Conservation (phyloP, 2,888 invertebrate species). For the Nemoura dubitans region DNA sequence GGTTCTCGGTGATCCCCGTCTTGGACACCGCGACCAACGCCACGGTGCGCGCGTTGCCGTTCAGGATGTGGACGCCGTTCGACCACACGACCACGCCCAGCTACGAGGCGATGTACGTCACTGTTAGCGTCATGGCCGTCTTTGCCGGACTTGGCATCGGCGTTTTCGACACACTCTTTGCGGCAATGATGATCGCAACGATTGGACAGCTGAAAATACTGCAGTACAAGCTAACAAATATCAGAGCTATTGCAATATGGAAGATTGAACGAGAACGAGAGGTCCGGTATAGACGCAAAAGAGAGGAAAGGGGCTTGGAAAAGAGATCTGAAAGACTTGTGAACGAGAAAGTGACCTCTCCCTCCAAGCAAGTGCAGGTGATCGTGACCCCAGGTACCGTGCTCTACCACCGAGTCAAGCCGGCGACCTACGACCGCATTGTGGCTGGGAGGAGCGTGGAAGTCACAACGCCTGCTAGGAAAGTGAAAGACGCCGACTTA, state of each 20-base stretch:
- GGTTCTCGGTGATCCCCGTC: not conserved
- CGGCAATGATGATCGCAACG: not conserved
- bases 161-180: not conserved
- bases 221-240: not conserved
- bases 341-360: too few relatives aligned
- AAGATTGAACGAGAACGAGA: not conserved
- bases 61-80: not conserved
- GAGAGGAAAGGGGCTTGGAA: too few relatives aligned
- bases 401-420: not conserved
- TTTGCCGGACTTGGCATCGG: not conserved
- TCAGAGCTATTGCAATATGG: not conserved
- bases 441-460: not conserved
- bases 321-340: too few relatives aligned
- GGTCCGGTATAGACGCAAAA: not conserved
- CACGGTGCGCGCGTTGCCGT: not conserved
- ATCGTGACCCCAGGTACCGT: not conserved
- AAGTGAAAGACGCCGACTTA: not conserved
- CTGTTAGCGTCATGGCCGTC: not conserved
- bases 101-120: conserved; percentile 13
- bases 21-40: not conserved
- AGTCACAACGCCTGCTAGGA: not conserved
- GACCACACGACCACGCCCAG: not conserved
- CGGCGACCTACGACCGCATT: not conserved
- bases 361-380: not conserved
- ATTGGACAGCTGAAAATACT: conserved; percentile 15